Base-by-base conservation (phyloP, 2,797 vertebrate species). In the Jordanella pulchra region DNA sequence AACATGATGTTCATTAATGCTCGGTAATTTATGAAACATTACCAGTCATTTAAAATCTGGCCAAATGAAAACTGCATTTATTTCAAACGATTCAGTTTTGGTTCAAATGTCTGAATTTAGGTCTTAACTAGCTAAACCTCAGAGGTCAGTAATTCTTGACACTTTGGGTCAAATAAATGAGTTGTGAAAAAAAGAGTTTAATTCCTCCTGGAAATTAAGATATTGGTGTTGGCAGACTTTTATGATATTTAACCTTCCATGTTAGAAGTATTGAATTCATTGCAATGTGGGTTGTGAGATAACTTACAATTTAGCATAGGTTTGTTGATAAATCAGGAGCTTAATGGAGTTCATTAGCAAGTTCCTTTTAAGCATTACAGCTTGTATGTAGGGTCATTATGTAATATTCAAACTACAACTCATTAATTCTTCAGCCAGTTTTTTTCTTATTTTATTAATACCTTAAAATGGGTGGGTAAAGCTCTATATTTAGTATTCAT, bases 241-340 rank as follows among this genome's bases (percentile, higher is more conserved):
- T 60, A 53, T 82, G 81, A 81, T 82, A 79, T 85, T 73, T 87
- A 83, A 86, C 85, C 75, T 77, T 73, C 47, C 72, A 65, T 66
- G 56, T 73, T 77, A 75, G 70, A 78, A 73, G 80, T 89, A 80
- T 45, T 39, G 65, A 71, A 44, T 25, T 7, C 50, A 72, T 67
- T 50, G 54, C 48, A 68, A 66, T 15, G 74, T 68, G 67, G 71
- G 17, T 65, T 69, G n/a, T 71, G 69, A 84, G 82, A 73, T 79
- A 71, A 73, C 71, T 75, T 68, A n/a, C n/a, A 78, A 71, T 55
- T 61, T 27, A 77, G 75, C 76, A 67, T 60, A 27, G 35, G 32
- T 67, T 11, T 70, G 67, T 69, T 71, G 2, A 84, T 86, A 85
- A 87, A 91, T 89, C 74, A 79, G 71, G 55, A 23, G 47, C 61